Evolutionary conservation across 2,888 invertebrate genomes (phyloP).

Genomic region (Strigamia crassipes): DNA sequence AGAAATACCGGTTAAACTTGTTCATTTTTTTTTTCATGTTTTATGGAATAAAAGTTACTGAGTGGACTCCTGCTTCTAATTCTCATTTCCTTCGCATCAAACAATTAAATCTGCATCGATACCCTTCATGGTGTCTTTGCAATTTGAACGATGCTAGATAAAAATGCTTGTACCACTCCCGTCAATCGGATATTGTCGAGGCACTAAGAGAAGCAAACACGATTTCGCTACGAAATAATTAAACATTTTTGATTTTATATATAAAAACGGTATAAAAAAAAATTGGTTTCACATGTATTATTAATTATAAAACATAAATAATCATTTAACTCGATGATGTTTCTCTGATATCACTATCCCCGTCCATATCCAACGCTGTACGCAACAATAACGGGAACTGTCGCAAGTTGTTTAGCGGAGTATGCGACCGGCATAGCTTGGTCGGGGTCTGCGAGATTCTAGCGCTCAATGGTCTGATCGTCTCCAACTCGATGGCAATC

Average conservation of each 20-base stretch:
- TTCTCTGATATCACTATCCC: constrained; percentile 50
- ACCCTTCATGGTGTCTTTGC: no score
- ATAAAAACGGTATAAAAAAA: no score
- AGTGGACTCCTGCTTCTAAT: no score
- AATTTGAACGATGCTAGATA: no score
- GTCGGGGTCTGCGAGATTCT: not conserved
- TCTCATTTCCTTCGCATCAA: no score
- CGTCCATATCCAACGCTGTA: constrained; percentile 48
- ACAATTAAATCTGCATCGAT: no score
- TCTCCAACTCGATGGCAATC: not conserved
- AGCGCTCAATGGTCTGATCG: not conserved
- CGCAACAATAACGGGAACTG: constrained; percentile 32
- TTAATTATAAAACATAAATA: not conserved
- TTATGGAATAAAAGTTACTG: not conserved
- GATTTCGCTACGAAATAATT: no score
- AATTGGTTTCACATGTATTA: no score
- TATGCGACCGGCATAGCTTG: not conserved
- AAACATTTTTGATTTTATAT: no score
- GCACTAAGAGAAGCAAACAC: no score
- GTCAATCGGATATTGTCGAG: no score
- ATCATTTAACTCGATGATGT: constrained; percentile 48
- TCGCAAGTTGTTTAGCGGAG: constrained; percentile 14
- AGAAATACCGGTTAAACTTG: not conserved
- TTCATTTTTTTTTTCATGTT: not conserved
- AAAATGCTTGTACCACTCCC: no score